Evolutionary conservation across 2,797 vertebrate species (phyloP).

Genomic region (Paguma larvata): DNA sequence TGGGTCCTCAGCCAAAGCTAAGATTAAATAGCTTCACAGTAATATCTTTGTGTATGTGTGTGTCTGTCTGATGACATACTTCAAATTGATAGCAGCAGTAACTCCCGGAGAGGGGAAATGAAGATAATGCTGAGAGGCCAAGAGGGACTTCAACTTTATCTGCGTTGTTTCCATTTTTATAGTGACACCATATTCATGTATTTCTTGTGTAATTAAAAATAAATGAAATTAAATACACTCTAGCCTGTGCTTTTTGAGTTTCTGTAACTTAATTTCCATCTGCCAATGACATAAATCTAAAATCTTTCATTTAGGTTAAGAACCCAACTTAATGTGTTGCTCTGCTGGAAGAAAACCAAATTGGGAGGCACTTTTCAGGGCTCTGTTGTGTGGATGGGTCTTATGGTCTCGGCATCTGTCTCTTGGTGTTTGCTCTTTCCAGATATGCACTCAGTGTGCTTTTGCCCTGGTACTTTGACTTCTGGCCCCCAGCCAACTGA

Average conservation of each 20-base stretch:
- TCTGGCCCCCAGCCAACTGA: not conserved
- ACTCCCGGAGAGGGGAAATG: not conserved
- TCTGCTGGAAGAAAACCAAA: constrained; percentile 58
- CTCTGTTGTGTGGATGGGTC: not conserved
- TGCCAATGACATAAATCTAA: constrained; percentile 62
- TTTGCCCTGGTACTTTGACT: constrained; percentile 11
- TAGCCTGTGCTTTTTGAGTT: constrained; percentile 1
- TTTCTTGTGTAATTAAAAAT: constrained; percentile 67
- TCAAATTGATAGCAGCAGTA: not conserved
- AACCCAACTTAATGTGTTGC: not conserved
- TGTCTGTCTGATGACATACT: not conserved
- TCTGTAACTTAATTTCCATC: constrained; percentile 60
- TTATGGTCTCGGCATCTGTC: not conserved
- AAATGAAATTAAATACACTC: constrained; percentile 63
- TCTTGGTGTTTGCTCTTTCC: not conserved
- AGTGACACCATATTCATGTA: not conserved
- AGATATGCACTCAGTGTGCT: not conserved
- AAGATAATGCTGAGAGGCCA: not conserved
- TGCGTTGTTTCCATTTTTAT: constrained; percentile 47
- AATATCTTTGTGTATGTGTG: fast-evolving
- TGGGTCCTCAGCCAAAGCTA: not conserved
- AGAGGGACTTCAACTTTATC: not conserved
- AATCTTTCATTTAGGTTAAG: constrained; percentile 63
- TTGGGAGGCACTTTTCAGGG: not conserved
- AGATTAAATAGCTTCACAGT: not conserved